Evolutionary conservation across 53 echinoderm and acorn worm genomes (phyloP), one percentile per base, ranked within the genome.

Genomic region (Astropecten irregularis): DNA sequence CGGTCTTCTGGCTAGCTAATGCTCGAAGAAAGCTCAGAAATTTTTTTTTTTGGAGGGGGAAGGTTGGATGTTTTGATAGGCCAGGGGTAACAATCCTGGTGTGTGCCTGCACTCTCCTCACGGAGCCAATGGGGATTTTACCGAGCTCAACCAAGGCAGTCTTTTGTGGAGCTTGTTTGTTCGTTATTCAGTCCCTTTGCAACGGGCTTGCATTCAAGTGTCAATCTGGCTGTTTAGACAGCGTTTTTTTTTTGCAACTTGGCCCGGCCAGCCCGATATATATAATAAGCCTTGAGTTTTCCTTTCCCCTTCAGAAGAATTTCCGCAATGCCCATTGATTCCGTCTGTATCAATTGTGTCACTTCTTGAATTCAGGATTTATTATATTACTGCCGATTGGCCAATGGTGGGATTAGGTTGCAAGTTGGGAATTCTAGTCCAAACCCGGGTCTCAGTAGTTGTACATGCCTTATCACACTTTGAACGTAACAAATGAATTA

Each of bases 61-160:
- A 14, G 39, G 74, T 20, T 57, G 30, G 51, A 74, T 74, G 74
- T 74, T 74, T 74, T 74, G 74, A 74, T 74, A 74, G 74, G 74
- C 74, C 74, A 55, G 74, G 74, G 70, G 74, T 56, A 55, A 74
- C 74, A 74, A 74, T 56, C 35, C 55, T 15, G 34, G 56, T 40
- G 74, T 74, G 30, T 71, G 51, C 32, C 32, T 40, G 74, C 57
- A 74, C 13, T 28, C 74, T 39, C 4, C 56, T 74, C 74, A 74
- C 1, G 19, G 39, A 39, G 74, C 74, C 74, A 56, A 57, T 57
- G 33, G 74, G 74, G 74, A 74, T 74, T 57, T 74, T 55, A 40
- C 18, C 15, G 74, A 14, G 5, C 53, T 27, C 39, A 56, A 57
- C 36, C 56, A 14, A 35, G 14, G 74, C 38, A 35, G 25, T 51